A percentile compares a stretch with the other conserved stretches of the same genome.
phyloP scores from a whole-genome alignment of 2,888 invertebrate genomes.

The Trissolcus japonicus region DNA sequence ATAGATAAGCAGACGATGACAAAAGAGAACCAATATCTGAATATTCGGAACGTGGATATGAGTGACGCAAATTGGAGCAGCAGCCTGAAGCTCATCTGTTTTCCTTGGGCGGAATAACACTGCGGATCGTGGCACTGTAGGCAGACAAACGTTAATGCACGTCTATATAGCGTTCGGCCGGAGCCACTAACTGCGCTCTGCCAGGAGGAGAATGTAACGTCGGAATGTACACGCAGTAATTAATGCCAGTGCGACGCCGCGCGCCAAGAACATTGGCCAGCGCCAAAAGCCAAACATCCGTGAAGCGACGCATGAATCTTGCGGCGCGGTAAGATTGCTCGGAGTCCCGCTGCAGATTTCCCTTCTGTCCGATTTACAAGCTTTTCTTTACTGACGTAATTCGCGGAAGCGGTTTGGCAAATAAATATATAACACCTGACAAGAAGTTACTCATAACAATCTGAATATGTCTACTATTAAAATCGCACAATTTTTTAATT shows the following conservation, averaged over 20 bases:
- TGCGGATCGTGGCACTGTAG: constrained; percentile 31
- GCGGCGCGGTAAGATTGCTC: constrained; percentile 4
- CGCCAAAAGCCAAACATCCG: constrained; percentile 53
- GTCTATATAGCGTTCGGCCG: constrained; percentile 24
- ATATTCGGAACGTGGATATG: constrained; percentile 28
- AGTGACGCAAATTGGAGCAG: constrained; percentile 44
- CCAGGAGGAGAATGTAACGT: constrained; percentile 19
- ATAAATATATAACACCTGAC: too few relatives aligned
- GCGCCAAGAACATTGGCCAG: constrained; percentile 47
- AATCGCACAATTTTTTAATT: too few relatives aligned
- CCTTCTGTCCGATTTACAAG: background rate
- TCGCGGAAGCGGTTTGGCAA: too few relatives aligned
- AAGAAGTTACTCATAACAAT: too few relatives aligned
- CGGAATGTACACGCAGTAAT: constrained; percentile 58
- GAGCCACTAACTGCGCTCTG: constrained; percentile 24
- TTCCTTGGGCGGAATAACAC: constrained; percentile 39
- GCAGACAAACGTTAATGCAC: constrained; percentile 41
- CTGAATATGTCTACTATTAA: too few relatives aligned
- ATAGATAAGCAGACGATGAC: constrained; percentile 10
- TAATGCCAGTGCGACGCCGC: constrained; percentile 49
- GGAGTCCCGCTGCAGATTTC: background rate
- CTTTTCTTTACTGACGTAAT: background rate
- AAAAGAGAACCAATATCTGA: constrained; percentile 44
- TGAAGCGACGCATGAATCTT: constrained; percentile 24
- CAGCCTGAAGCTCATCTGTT: constrained; percentile 39